Conservation (phyloP, 2,113 vertebrate genomes). For the Drymodes brunneopygia region DNA sequence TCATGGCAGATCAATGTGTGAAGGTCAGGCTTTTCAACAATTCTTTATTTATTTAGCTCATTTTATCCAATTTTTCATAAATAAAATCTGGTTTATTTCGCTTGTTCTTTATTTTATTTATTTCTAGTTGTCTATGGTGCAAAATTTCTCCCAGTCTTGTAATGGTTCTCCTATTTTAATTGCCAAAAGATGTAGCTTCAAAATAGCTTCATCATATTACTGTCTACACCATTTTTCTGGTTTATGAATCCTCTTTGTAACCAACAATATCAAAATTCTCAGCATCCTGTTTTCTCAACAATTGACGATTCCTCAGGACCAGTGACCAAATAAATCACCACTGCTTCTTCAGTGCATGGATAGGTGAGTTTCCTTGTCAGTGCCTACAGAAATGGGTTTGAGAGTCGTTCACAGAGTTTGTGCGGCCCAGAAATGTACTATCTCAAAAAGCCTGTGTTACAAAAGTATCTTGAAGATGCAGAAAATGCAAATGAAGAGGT, state of each 20-base stretch:
- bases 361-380: background rate
- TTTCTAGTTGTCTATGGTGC: background rate
- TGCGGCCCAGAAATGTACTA: background rate
- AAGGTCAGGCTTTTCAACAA: background rate
- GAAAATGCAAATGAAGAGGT: background rate
- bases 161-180: background rate
- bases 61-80: background rate
- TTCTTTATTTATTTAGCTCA: background rate
- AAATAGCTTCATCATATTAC: background rate
- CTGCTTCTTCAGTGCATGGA: background rate
- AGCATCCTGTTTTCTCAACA: background rate
- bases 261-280: background rate
- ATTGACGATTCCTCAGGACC: background rate
- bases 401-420: background rate
- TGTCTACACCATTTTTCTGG: background rate
- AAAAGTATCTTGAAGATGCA: background rate
- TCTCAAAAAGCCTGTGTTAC: background rate
- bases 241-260: background rate
- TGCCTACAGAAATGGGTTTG: background rate
- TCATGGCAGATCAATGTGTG: background rate
- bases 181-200: background rate
- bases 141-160: background rate
- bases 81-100: background rate
- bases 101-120: background rate
- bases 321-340: background rate